Percentiles rank a stretch among this genome's conserved stretches.
These are phyloP conservation scores for Ostrea edulis DNA, from an alignment of 1,140 invertebrate species.

Conservation along the genomic window DNA sequence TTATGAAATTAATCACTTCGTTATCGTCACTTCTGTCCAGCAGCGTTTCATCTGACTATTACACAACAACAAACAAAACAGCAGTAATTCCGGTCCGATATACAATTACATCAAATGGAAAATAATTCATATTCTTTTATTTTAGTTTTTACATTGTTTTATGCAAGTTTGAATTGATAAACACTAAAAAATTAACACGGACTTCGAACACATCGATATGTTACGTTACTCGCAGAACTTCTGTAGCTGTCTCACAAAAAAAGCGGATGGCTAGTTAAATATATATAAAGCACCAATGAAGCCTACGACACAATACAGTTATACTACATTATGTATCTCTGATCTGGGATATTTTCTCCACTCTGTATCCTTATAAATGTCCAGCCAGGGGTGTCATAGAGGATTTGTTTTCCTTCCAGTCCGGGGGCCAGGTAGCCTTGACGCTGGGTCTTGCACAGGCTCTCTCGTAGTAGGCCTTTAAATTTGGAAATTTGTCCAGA, in stretches of 20 bases:
- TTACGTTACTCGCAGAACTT: not conserved
- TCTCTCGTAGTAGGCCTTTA: constrained; percentile 56
- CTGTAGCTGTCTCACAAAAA: not conserved
- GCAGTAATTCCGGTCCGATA: too few relatives aligned
- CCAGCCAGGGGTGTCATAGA: not conserved
- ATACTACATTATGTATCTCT: not conserved
- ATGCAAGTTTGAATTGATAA: not conserved
- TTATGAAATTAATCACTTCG: too few relatives aligned
- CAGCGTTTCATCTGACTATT: too few relatives aligned
- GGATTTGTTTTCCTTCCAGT: constrained; percentile 52
- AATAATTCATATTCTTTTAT: not conserved
- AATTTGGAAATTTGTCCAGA: constrained; percentile 70
- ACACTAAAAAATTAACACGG: not conserved
- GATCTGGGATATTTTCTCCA: not conserved
- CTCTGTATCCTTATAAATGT: not conserved
- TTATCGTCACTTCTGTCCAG: too few relatives aligned
- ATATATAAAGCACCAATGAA: not conserved
- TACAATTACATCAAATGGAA: not conserved
- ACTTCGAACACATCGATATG: not conserved
- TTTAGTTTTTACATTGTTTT: not conserved
- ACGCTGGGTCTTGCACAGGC: constrained; percentile 45
- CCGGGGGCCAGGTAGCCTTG: constrained; percentile 57
- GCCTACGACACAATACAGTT: not conserved
- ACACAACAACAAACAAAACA: too few relatives aligned
- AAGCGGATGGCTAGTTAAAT: not conserved